Conservation (phyloP, 2,797 vertebrate genomes). For the Danio choprae region DNA sequence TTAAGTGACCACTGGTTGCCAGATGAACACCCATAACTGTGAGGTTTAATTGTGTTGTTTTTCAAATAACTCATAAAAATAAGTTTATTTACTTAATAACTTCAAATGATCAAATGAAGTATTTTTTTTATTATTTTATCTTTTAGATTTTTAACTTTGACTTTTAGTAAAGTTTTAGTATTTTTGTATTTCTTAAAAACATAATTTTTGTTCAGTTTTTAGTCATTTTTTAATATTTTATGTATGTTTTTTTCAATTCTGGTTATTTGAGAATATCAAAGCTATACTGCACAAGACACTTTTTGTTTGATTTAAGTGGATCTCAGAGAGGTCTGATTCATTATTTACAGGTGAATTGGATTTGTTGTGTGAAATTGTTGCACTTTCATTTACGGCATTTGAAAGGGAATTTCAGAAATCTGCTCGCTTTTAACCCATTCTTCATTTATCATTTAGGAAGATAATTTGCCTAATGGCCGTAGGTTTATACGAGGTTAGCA, state of each 20-base stretch:
- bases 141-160: too few species aligned
- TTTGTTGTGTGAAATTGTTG: slow-evolving; percentile 28
- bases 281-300: slow-evolving; percentile 55
- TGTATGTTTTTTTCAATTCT: not conserved
- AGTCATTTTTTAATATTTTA: not conserved
- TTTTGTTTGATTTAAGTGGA: slow-evolving; percentile 67
- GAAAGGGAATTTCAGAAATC: slow-evolving; percentile 13
- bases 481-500: slow-evolving; percentile 6
- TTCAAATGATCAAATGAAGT: too few species aligned
- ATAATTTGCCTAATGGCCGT: slow-evolving; percentile 34
- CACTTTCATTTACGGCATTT: slow-evolving; percentile 9
- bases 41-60: too few species aligned
- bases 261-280: not conserved
- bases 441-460: slow-evolving; percentile 28
- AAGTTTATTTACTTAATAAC: too few species aligned
- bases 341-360: slow-evolving; percentile 47
- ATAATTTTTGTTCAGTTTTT: not conserved
- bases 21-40: too few species aligned
- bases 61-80: too few species aligned
- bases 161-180: too few species aligned
- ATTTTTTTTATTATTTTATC: too few species aligned
- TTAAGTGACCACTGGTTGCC: too few species aligned
- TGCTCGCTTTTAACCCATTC: slow-evolving; percentile 9
- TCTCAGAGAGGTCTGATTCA: slow-evolving; percentile 69
- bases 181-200: too few species aligned